A percentile compares a stretch with the other conserved stretches of the same genome.
Conservation (phyloP, 2,888 invertebrate species). For the Dynastes maya region DNA sequence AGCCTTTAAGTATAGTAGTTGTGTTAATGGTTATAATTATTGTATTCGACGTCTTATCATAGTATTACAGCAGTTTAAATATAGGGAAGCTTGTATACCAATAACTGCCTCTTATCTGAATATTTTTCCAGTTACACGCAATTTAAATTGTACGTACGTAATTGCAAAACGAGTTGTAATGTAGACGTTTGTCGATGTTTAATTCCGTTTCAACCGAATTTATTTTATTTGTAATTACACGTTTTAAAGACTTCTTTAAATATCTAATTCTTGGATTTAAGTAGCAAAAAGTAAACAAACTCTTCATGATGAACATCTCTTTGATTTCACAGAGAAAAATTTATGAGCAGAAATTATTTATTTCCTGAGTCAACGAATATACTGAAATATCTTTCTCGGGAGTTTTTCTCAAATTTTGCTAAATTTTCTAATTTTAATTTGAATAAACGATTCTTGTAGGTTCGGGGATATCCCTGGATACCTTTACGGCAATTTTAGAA, state of each 20-base stretch:
- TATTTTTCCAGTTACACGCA: constrained; percentile 26
- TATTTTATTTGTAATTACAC: constrained; percentile 20
- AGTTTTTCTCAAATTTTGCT: no score
- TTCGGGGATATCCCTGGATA: no score
- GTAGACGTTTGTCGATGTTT: constrained; percentile 26
- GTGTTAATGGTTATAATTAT: constrained; percentile 41
- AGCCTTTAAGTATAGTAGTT: constrained; percentile 32
- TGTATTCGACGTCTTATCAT: constrained; percentile 35
- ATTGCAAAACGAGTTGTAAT: constrained; percentile 41
- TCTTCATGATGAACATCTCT: no score
- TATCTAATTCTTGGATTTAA: background rate
- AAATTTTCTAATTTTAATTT: no score
- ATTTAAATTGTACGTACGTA: constrained; percentile 26
- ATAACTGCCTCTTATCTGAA: constrained; percentile 21
- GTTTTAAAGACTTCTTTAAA: background rate
- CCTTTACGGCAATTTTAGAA: no score
- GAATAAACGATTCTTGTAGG: no score
- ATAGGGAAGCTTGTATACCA: background rate
- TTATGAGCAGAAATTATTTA: no score
- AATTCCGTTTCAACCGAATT: background rate
- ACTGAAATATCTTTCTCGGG: no score
- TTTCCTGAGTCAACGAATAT: no score
- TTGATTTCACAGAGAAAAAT: no score
- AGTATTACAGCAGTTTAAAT: constrained; percentile 37
- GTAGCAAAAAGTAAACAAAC: background rate